Base-by-base conservation (phyloP, 2,888 invertebrate species). In the Oscheius sp. region DNA sequence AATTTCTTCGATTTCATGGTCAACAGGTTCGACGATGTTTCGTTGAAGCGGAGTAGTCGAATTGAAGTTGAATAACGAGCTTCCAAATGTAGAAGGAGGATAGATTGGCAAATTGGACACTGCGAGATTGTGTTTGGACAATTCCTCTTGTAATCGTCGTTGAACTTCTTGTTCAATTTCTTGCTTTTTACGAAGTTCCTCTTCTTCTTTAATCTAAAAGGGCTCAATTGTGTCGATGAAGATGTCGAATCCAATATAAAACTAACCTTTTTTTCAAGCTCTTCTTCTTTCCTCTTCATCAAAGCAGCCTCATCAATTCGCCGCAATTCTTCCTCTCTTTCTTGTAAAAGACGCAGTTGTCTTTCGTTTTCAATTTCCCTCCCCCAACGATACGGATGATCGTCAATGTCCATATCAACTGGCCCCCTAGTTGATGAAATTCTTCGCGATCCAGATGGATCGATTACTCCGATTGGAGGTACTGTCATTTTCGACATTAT, bases 91-190 rank as follows among this genome's bases (percentile, higher is more conserved):
- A 25, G 8, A 23, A 27, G 3, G 10, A n/a, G n/a, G n/a, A n/a
- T n/a, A n/a, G n/a, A n/a, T n/a, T n/a, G n/a, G n/a, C n/a, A n/a
- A n/a, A n/a, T n/a, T n/a, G n/a, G n/a, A n/a, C n/a, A n/a, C n/a
- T n/a, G n/a, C 23, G 12, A 37, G 17, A 20, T 17, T 37, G 3
- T 45, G 25, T 27, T 45, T 61, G n/a, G 61, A 25, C 12, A 61
- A 25, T 27, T 64, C 64, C 25, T 64, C 64, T 17, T 64, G 34
- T 20, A 64, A 29, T 10, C 50, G 64, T 48, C 64, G 64, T 20
- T 34, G 48, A 20, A 64, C 50, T 25, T 48, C 37, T 10, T 46
- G 48, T 33, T 64, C 64, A 20, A 64, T 64, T 12, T 64, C 48
- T 5, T 20, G 27, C n/a, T 48, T 48, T 46, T 34, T 64, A 6